These are phyloP conservation scores for Nephrotoma guestfalica DNA, from an alignment of 2,888 invertebrate genomes.

Conservation along the genomic window DNA sequence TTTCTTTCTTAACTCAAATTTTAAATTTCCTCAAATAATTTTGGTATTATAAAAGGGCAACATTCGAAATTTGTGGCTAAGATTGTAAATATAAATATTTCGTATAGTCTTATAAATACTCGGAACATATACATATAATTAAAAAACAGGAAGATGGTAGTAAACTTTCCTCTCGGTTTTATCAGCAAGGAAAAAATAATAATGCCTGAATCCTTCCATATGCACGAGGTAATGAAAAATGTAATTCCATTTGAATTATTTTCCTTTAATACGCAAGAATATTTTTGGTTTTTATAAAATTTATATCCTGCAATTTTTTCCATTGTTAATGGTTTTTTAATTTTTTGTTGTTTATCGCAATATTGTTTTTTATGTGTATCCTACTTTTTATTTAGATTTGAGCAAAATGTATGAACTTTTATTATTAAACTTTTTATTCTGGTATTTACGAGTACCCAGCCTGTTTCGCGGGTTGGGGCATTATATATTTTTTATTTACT, in stretches of 20 bases:
- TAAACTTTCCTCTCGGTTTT: neutral
- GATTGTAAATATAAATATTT: too few species aligned
- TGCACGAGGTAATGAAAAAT: neutral
- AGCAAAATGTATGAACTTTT: neutral
- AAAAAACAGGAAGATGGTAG: neutral
- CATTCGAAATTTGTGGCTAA: too few species aligned
- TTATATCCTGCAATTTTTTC: neutral
- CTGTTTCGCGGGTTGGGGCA: neutral
- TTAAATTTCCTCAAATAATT: too few species aligned
- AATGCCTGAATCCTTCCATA: neutral
- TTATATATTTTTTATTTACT: neutral
- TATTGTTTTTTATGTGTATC: neutral
- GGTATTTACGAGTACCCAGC: neutral
- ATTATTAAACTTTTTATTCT: neutral
- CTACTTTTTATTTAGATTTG: neutral
- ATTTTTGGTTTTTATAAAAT: neutral
- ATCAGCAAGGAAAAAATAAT: neutral
- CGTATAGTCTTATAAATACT: too few species aligned
- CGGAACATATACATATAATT: neutral
- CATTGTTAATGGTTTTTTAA: neutral
- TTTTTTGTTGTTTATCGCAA: neutral
- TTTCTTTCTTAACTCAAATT: too few species aligned
- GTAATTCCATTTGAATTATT: neutral
- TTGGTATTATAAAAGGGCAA: too few species aligned
- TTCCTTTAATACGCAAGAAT: neutral